Base-by-base conservation (phyloP, 2,888 invertebrate genomes). In the Morpho achilles region DNA sequence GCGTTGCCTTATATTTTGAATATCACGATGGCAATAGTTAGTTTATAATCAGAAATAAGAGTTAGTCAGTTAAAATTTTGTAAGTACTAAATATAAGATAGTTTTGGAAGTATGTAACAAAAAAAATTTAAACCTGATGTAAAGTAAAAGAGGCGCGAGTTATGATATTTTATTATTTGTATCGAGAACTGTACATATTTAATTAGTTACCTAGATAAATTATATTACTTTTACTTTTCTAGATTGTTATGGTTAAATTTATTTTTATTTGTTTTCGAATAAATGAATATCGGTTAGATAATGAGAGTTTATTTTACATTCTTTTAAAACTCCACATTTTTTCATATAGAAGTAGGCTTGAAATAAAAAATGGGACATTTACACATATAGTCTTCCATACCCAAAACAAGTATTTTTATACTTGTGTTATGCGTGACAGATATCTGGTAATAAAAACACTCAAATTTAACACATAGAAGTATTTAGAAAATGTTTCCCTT, bases 1-100 rank as follows among this genome's bases (percentile, higher is more conserved):
- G 75, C 73, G 84, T 80, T 82, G 85, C 86, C 85, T 86, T 86
- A 84, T 79, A 64, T 77, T 80, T 78, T 61, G 56, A 48, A 58
- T 52, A 59, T 56, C 58, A 46, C 53, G 22, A 42, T 61, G 68
- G 66, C 66, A 65, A 64, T 68, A 65, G 58, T 40, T 63, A 60
- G 64, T 39, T 32, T 55, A 49, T 65, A 67, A 60, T 61, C 58
- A 60, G 56, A 53, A 50, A 53, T 50, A 59, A 55, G 32, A 60
- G 49, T 62, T 56, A 62, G 59, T 57, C 54, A 58, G 56, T 56
- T 42, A 52, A 60, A 56, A n/a, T 62, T 55, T 50, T 56, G 40
- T 58, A 59, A 58, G 55, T 59, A 62, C 39, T 54, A 42, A 46
- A 54, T 39, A 8, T 49, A 50, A 48, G 50, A 22, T 54, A 53